Evolutionary conservation across 2,888 invertebrate genomes (phyloP), one percentile per base, ranked within the genome.

Genomic region (Agriotes lineatus): DNA sequence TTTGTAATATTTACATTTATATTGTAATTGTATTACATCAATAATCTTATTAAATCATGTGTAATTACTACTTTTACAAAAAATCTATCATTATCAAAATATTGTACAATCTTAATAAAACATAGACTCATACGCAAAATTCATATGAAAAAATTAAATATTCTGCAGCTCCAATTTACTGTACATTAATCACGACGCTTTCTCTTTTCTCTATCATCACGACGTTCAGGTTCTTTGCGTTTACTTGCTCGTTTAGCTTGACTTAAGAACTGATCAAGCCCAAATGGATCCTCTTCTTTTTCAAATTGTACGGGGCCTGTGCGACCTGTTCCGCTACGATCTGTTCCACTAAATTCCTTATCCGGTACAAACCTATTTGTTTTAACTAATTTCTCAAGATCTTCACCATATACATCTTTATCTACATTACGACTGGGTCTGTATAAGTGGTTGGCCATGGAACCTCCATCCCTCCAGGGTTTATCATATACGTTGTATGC

Each of bases 401-500:
- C 98, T 75, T 92, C 93, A 0, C 95, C 95, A 80, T 97, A 97
- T 69, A 92, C 90, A 72, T 99, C 98, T 76, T 91, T 92, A 81
- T 99, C 98, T 0, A 94, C 87, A 82, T 96, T 93, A 77, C 94
- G 90, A 56, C 92, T 90, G 0, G 97, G 97, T 39, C 97, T 85
- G 85, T 97, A 97, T 64, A 99, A 91, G 83, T 96, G 95, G 35
- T 94, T 90, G 0, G 94, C 95, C 68, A 98, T 88, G 0, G 91
- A 90, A 76, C 93, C 94, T 25, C 92, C 91, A 76, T 96, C 94
- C 62, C 98, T 90, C 99, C 99, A 99, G 0, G 99, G 96, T 83
- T 97, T 96, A 85, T 99, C 98, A 81, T 99, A 99, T 0, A 99
- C 97, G 82, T 94, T 97, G 85, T 99, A 99, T 0, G 93, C 94